phyloP scores from a whole-genome alignment of 2,888 invertebrate genomes.

The Zygogramma bicolorata region DNA sequence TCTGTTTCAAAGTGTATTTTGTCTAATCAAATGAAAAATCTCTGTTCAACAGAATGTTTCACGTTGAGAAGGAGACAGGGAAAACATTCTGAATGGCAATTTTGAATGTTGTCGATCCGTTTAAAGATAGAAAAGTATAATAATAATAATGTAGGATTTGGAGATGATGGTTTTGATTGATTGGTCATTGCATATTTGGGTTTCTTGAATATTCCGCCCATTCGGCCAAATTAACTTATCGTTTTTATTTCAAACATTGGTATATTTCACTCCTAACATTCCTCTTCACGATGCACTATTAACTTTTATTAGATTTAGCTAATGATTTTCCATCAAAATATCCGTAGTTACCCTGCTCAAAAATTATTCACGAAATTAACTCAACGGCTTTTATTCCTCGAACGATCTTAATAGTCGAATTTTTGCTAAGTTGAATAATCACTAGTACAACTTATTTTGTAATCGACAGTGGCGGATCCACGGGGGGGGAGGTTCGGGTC shows the following conservation, averaged over 20 bases:
- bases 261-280: constrained; percentile 1
- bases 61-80: not conserved
- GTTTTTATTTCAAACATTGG: not conserved
- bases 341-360: too few species aligned
- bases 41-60: not conserved
- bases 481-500: too few species aligned
- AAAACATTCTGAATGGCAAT: not conserved
- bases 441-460: too few species aligned
- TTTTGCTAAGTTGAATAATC: too few species aligned
- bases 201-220: not conserved
- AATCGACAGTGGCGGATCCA: too few species aligned
- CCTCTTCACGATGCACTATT: not conserved
- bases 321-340: not conserved
- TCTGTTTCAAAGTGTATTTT: constrained; percentile 30
- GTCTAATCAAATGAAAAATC: constrained; percentile 13
- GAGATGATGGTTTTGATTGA: not conserved
- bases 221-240: not conserved
- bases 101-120: not conserved
- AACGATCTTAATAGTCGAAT: too few species aligned
- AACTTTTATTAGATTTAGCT: not conserved
- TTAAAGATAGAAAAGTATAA: not conserved
- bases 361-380: too few species aligned
- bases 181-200: not conserved
- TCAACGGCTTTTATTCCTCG: too few species aligned
- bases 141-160: not conserved